Evolutionary conservation across 2,797 vertebrate species (phyloP), one percentile per base, ranked within the genome.

Genomic region (Falco berigora): DNA sequence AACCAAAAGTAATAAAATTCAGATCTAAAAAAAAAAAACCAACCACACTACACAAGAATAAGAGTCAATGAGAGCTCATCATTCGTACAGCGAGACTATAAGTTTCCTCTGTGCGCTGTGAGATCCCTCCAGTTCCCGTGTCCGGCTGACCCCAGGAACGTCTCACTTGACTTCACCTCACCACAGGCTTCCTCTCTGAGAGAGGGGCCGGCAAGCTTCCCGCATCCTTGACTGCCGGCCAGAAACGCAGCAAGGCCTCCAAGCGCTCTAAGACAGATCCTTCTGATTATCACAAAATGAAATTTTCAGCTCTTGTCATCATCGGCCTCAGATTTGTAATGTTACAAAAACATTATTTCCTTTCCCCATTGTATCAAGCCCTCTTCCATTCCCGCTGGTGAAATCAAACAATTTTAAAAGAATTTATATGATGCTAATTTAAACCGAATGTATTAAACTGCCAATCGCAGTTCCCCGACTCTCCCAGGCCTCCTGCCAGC

Each of bases 351-450:
- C 69, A 89, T 6, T 4, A 85, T 80, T 95, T 96, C 93, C 91
- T 96, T 77, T 86, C 73, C 44, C 83, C 80, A 38, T 63, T 58
- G 76, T 32, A 91, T 68, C 79, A 32, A 92, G 58, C 59, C 72
- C 56, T 74, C 58, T 67, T 10, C 80, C 42, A 32, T 3, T 92
- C 94, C 94, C 93, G 24, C 88, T 92, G 94, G 47, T 94, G 87
- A 92, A 97, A 94, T 96, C 95, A 95, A 95, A 95, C 89, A 25
- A 91, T 90, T 95, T 52, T 1, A 25, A 55, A 91, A 86, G 93
- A 92, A 97, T 95, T 92, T 95, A 66, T 83, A 92, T 9, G 75
- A 92, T 71, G 93, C 81, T 83, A 82, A 96, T 95, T 95, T 67
- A 92, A 97, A 95, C 95, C 68, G n/a, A 95, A 93, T 25, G 90